phyloP scores from a whole-genome alignment of 2,113 vertebrate genomes.

The Oncorhynchus mykiss region DNA sequence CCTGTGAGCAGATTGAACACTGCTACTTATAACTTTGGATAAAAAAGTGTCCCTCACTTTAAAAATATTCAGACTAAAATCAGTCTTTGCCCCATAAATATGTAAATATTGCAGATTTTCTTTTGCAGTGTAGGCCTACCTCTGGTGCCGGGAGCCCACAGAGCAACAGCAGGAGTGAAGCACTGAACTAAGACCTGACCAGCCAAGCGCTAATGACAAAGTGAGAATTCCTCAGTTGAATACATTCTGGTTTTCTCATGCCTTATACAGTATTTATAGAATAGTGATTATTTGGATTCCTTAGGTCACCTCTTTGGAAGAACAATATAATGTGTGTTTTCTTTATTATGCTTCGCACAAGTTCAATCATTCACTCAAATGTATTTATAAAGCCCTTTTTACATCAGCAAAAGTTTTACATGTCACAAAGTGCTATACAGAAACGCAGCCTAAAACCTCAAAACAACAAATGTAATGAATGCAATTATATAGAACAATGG shows the following conservation, averaged over 20 bases:
- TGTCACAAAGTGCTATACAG: no score
- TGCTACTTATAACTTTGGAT: not conserved
- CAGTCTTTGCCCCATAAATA: constrained; percentile 29
- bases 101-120: constrained; percentile 30
- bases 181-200: constrained; percentile 28
- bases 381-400: no score
- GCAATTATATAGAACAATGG: no score
- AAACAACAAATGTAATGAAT: no score
- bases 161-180: not conserved
- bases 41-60: not conserved
- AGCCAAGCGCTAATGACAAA: constrained; percentile 23
- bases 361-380: no score
- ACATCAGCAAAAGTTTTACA: no score
- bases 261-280: not conserved
- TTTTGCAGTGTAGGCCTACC: not conserved
- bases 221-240: not conserved
- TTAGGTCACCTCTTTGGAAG: no score
- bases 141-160: not conserved
- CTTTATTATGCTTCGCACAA: no score
- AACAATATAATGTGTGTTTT: no score
- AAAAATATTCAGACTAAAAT: not conserved
- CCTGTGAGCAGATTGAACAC: not conserved
- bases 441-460: no score
- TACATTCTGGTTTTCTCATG: not conserved
- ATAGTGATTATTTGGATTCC: no score